Base-by-base conservation (phyloP, 2,797 vertebrate species). In the Heteromormyrus szaboi region DNA sequence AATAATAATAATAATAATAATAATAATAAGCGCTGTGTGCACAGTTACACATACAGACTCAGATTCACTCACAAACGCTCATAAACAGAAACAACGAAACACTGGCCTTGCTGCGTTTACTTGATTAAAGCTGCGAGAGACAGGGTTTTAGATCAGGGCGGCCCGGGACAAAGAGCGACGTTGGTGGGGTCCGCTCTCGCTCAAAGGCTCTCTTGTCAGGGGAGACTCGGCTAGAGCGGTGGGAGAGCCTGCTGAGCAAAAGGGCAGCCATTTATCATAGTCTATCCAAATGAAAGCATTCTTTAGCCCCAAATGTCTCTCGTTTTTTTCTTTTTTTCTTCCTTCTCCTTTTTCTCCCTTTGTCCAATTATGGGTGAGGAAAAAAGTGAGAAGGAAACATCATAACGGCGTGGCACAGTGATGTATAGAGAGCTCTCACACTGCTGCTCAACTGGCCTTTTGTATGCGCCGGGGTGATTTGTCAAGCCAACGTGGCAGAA, bases 401-500 rank as follows among this genome's bases (percentile, higher is more conserved):
- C 96, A 96, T 95, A 96, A 96, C 94, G 95, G 94, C 93, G 94
- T 94, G 95, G 88, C 88, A 95, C 94, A 94, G 95, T 96, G 94
- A 93, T 95, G 95, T 94, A 95, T 93, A 94, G 95, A 95, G 94
- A 95, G 90, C 93, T 95, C 96, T 96, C 96, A 97, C 93, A 95
- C 96, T 96, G 96, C 94, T 95, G 95, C 95, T 97, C 96, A 96
- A 96, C 94, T 91, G 92, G 94, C 96, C 97, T 97, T 98, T 98
- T 98, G 97, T 98, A 95, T 97, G 94, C 95, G 93, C 89, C 90
- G 91, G 95, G 96, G 95, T 94, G 95, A 99, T 99, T 98, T 98
- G 97, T 99, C 97, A 99, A 97, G 97, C 95, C 95, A 95, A 89
- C 93, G 97, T 98, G 98, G 98, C 98, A 99, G 96, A 98, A 98